These are phyloP conservation scores for Malurus leucopterus DNA, from an alignment of 2,797 vertebrate genomes.

Conservation along the genomic window DNA sequence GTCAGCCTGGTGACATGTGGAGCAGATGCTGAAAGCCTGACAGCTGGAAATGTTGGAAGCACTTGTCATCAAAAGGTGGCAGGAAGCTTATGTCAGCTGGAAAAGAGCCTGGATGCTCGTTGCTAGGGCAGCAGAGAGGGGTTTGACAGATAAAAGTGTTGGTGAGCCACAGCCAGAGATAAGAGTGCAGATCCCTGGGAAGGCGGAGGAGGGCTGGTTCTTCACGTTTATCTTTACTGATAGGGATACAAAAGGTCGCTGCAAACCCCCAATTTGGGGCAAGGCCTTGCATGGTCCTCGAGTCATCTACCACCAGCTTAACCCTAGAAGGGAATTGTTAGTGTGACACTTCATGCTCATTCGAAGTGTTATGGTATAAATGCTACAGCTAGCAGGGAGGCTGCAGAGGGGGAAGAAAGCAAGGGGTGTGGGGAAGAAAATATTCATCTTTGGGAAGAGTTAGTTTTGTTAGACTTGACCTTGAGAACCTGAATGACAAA, in stretches of 20 bases:
- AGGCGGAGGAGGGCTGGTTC: not conserved
- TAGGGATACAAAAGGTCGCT: not conserved
- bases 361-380: not conserved
- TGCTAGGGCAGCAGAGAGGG: constrained; percentile 21
- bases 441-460: not conserved
- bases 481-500: not conserved
- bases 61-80: constrained; percentile 50
- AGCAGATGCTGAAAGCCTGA: constrained; percentile 47
- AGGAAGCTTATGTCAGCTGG: constrained; percentile 57
- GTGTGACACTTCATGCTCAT: not conserved
- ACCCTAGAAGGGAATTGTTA: not conserved
- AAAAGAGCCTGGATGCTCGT: constrained; percentile 34
- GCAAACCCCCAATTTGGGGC: not conserved
- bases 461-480: not conserved
- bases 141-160: constrained; percentile 48
- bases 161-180: constrained; percentile 13
- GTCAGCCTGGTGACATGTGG: constrained; percentile 15
- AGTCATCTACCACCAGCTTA: not conserved
- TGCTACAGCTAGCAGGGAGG: not conserved
- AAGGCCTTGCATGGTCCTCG: not conserved
- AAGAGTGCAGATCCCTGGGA: constrained; percentile 19
- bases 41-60: constrained; percentile 40
- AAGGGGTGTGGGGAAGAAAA: not conserved
- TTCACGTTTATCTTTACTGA: constrained; percentile 37
- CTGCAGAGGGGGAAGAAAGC: not conserved